phyloP scores from a whole-genome alignment of 2,113 vertebrate species.

The Trogon melanurus region DNA sequence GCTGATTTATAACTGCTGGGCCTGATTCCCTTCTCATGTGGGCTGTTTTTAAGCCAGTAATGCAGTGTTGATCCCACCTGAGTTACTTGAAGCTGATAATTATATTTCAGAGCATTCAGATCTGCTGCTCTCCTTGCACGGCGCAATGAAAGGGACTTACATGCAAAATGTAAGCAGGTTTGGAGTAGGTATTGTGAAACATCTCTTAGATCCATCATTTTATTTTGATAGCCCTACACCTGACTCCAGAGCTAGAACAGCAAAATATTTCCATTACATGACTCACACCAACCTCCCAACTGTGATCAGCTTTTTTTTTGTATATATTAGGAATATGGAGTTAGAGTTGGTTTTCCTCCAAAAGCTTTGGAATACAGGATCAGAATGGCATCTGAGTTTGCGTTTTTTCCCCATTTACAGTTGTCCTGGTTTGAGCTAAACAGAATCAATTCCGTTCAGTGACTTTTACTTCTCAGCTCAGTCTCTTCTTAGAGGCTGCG shows the following conservation, averaged over 20 bases:
- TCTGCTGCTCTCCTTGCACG: neutral
- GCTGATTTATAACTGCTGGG: conserved; percentile 31
- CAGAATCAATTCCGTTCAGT: no score
- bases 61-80: neutral
- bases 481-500: no score
- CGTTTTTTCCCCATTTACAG: neutral
- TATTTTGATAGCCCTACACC: neutral
- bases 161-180: neutral
- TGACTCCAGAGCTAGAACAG: neutral
- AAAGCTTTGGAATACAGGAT: neutral
- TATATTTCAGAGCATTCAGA: neutral
- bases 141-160: neutral
- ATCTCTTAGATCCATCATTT: neutral
- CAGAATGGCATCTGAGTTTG: neutral
- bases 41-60: conserved; percentile 32
- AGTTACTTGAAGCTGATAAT: neutral
- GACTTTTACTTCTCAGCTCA: no score
- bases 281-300: neutral
- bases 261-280: neutral
- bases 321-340: conserved; percentile 4
- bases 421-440: no score
- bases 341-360: neutral
- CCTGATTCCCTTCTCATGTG: conserved; percentile 28
- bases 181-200: neutral
- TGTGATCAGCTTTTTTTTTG: conserved; percentile 19